Percentiles rank a stretch among this genome's conserved stretches.
These are phyloP conservation scores for Gobio occitaniae DNA, from an alignment of 2,797 vertebrate genomes.

Conservation along the genomic window DNA sequence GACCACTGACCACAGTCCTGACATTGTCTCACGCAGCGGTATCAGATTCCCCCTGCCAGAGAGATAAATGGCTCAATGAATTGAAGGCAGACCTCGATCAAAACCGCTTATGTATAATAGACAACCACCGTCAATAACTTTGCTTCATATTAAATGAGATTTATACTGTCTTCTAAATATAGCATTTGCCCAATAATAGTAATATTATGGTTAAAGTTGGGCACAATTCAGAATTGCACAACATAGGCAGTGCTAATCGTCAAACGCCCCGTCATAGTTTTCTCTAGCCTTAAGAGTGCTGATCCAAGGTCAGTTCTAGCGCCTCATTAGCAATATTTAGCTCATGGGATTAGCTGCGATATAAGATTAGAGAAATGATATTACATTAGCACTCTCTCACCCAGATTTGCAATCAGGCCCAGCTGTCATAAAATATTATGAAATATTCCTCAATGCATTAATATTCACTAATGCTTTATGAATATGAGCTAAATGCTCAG, in stretches of 20 bases:
- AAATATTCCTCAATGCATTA: conserved; percentile 29
- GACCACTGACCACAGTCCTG: conserved; percentile 70
- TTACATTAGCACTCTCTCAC: not conserved
- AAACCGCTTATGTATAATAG: conserved; percentile 58
- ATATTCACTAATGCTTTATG: conserved; percentile 27
- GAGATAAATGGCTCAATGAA: conserved; percentile 63
- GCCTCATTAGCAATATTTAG: conserved; percentile 6
- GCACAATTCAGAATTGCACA: too few species aligned
- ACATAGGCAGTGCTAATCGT: not conserved
- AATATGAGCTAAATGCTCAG: conserved; percentile 41
- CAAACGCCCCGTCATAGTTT: not conserved
- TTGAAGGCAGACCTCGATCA: conserved; percentile 66
- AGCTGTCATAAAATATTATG: conserved; percentile 11
- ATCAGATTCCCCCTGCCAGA: conserved; percentile 73
- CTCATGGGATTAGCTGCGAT: not conserved
- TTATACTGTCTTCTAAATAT: too few species aligned
- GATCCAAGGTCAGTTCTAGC: conserved; percentile 1
- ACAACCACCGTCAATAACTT: conserved; percentile 51
- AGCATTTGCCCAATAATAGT: too few species aligned
- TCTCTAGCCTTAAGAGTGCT: not conserved
- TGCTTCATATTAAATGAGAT: too few species aligned
- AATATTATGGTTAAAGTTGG: too few species aligned
- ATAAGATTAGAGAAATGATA: conserved; percentile 1
- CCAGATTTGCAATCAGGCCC: conserved; percentile 22
- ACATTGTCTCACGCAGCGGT: conserved; percentile 61